Conservation (phyloP, 2,113 vertebrate species). For the Nannobrachium achirus region DNA sequence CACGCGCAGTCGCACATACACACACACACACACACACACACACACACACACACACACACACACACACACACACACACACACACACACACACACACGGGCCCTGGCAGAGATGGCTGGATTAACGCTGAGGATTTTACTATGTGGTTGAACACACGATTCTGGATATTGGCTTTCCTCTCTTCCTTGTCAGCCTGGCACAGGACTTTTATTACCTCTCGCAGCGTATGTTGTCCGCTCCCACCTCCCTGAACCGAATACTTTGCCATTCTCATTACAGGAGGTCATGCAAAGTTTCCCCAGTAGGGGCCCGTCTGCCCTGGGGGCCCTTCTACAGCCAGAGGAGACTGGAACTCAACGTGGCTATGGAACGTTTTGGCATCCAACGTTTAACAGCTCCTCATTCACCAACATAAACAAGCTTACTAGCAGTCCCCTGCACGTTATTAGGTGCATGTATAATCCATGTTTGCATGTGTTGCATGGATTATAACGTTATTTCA, state of each 20-base stretch:
- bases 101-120: too few relatives aligned
- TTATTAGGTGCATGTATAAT: not conserved
- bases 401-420: constrained; percentile 51
- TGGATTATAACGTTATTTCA: constrained; percentile 44
- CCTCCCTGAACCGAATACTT: constrained; percentile 55
- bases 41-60: not conserved
- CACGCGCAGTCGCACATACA: too few relatives aligned
- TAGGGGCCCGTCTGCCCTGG: constrained; percentile 47
- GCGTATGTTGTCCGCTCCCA: constrained; percentile 59
- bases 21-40: constrained; percentile 19
- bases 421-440: constrained; percentile 4
- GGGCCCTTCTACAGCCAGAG: constrained; percentile 46
- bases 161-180: constrained; percentile 38
- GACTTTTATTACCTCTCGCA: constrained; percentile 58
- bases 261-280: constrained; percentile 69
- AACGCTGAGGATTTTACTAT: too few relatives aligned
- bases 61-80: not conserved
- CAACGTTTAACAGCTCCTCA: constrained; percentile 56
- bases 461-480: constrained; percentile 15
- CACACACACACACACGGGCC: constrained; percentile 18
- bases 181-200: constrained; percentile 44
- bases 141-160: constrained; percentile 28
- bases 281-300: constrained; percentile 73
- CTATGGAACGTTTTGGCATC: constrained; percentile 47
- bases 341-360: constrained; percentile 44